Base-by-base conservation (phyloP, 2,113 vertebrate species). In the Coregonus clupeaformis region DNA sequence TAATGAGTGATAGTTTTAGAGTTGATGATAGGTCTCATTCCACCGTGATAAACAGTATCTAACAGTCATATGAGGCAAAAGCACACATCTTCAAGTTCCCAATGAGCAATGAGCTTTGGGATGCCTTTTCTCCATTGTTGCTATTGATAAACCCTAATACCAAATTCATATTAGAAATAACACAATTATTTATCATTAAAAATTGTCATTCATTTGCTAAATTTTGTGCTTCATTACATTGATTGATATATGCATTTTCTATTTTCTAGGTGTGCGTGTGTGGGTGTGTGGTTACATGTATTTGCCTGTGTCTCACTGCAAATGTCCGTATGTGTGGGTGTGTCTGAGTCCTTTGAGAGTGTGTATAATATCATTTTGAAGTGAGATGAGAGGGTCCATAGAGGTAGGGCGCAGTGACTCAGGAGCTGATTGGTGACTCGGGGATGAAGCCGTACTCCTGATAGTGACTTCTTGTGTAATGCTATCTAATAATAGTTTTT, bases 401-500 rank as follows among this genome's bases (percentile, higher is more conserved):
- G 72, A 74, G 79, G 70, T 82, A 86, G 84, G 74, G 81, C 84
- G 81, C 73, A 74, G 80, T 85, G 86, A 82, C 83, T 84, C 79
- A 80, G 74, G 59, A 62, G 24, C n/a, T 24, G 25, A 25, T 32
- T 52, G 69, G 74, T 65, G 59, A 77, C 68, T 89, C 87, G 87
- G 88, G 81, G 90, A 76, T 27, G 60, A 87, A 79, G 77, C 86
- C 82, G 85, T 75, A 81, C 81, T 80, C 73, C 82, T 71, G 77
- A 87, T 84, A 84, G 71, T 63, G 74, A 77, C 77, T 82, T 90
- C 82, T 93, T 92, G 90, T 88, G 81, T 81, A 92, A 92, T 85
- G 32, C 75, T 69, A 84, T 90, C 90, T 89, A 89, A 86, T 92
- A 91, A 92, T 91, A 81, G 84, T 82, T 91, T 92, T 91, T 91